phyloP scores from a whole-genome alignment of 2,888 invertebrate genomes.

The Troides helena region DNA sequence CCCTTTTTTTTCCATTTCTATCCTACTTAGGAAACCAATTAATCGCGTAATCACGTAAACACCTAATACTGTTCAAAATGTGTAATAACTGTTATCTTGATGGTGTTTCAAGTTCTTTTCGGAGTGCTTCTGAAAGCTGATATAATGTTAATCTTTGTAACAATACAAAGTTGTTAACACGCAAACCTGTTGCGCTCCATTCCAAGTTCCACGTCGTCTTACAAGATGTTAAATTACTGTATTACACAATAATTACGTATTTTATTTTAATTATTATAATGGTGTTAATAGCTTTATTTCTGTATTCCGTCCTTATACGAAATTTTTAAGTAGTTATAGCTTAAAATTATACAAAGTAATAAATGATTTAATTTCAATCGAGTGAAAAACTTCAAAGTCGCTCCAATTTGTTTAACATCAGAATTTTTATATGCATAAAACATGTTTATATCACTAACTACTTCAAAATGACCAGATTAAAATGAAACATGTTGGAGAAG shows the following conservation, averaged over 20 bases:
- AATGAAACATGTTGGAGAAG: too few relatives aligned
- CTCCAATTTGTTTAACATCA: too few relatives aligned
- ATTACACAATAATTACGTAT: neutral
- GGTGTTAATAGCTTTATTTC: neutral
- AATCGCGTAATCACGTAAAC: slow-evolving; percentile 25
- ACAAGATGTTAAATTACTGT: neutral
- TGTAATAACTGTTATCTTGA: slow-evolving; percentile 35
- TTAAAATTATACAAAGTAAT: too few relatives aligned
- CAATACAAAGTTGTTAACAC: slow-evolving; percentile 46
- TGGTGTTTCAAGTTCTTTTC: slow-evolving; percentile 36
- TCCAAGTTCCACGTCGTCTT: slow-evolving; percentile 21
- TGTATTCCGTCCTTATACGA: neutral
- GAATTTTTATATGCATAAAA: too few relatives aligned
- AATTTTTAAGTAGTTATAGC: too few relatives aligned
- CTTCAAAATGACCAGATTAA: too few relatives aligned
- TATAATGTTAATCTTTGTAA: slow-evolving; percentile 61
- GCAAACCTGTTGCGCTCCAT: slow-evolving; percentile 72
- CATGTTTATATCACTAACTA: too few relatives aligned
- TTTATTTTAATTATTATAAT: neutral
- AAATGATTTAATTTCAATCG: too few relatives aligned
- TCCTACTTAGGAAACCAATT: neutral
- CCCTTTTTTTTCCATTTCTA: neutral
- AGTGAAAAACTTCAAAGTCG: too few relatives aligned
- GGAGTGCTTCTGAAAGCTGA: slow-evolving; percentile 53
- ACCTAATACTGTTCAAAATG: slow-evolving; percentile 31